Conservation (phyloP, 2,888 invertebrate species). For the Clivina fossor region DNA sequence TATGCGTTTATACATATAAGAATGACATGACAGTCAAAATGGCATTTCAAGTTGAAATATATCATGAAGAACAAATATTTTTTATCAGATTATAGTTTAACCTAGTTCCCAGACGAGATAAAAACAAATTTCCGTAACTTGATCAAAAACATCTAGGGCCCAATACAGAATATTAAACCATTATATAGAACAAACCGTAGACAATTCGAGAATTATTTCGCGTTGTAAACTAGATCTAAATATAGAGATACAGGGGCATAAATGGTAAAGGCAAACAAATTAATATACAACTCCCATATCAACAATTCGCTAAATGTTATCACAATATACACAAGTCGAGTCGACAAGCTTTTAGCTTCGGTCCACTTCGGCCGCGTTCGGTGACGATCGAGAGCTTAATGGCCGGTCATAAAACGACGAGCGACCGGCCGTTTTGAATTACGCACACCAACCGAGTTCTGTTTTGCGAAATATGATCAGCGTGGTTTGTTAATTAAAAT, state of each 20-base stretch:
- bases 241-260: constrained; percentile 26
- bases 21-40: too few relatives aligned
- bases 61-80: too few relatives aligned
- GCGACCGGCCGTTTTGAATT: neutral
- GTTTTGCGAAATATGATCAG: constrained; percentile 1
- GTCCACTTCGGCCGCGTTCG: constrained; percentile 2
- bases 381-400: constrained; percentile 12
- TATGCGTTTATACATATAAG: too few relatives aligned
- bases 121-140: too few relatives aligned
- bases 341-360: too few relatives aligned
- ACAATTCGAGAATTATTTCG: constrained; percentile 29
- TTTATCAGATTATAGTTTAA: too few relatives aligned
- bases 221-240: constrained; percentile 10
- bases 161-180: too few relatives aligned
- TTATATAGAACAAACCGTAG: too few relatives aligned
- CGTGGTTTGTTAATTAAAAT: constrained; percentile 6
- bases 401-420: constrained; percentile 7
- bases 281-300: constrained; percentile 34
- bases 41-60: too few relatives aligned
- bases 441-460: neutral
- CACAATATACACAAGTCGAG: constrained; percentile 20
- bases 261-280: constrained; percentile 21
- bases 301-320: constrained; percentile 29
- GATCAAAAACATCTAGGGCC: too few relatives aligned
- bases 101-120: too few relatives aligned